Percentiles rank a stretch among this genome's conserved stretches.
These are phyloP conservation scores for Dryadula phaetusa DNA, from an alignment of 2,888 invertebrate species.

Conservation along the genomic window DNA sequence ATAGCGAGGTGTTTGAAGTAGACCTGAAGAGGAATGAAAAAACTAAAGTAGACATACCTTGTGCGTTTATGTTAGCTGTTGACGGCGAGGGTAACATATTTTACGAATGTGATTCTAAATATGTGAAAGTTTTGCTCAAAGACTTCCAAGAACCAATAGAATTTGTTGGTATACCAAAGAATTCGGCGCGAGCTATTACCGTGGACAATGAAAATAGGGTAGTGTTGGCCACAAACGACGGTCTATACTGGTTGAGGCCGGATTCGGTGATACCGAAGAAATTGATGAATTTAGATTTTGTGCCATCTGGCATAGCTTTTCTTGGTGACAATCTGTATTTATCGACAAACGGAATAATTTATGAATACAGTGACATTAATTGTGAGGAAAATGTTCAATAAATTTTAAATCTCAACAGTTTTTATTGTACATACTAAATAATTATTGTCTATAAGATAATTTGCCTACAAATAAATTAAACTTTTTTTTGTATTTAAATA, in stretches of 20 bases:
- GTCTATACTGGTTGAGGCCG: conserved; percentile 66
- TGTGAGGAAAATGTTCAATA: conserved; percentile 13
- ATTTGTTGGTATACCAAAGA: conserved; percentile 71
- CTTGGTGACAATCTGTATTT: conserved; percentile 61
- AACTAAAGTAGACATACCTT: conserved; percentile 63
- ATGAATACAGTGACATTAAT: conserved; percentile 57
- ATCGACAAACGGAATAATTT: conserved; percentile 69
- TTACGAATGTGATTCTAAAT: conserved; percentile 78
- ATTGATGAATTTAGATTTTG: conserved; percentile 70
- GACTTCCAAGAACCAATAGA: conserved; percentile 75
- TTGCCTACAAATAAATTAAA: too few relatives aligned
- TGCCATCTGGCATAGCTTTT: conserved; percentile 69
- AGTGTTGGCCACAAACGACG: conserved; percentile 72
- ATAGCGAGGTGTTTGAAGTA: conserved; percentile 68
- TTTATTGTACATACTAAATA: not conserved
- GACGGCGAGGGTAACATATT: conserved; percentile 69
- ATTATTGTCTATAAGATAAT: too few relatives aligned
- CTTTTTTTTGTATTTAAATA: too few relatives aligned
- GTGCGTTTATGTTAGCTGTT: conserved; percentile 73
- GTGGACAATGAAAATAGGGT: conserved; percentile 60
- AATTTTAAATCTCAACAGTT: not conserved
- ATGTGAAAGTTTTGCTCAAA: conserved; percentile 71
- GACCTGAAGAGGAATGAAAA: conserved; percentile 68
- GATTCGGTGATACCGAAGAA: conserved; percentile 72
- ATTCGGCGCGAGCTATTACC: conserved; percentile 68